Evolutionary conservation across 1,140 invertebrate genomes (phyloP).

Genomic region (Platorchestia sp.): DNA sequence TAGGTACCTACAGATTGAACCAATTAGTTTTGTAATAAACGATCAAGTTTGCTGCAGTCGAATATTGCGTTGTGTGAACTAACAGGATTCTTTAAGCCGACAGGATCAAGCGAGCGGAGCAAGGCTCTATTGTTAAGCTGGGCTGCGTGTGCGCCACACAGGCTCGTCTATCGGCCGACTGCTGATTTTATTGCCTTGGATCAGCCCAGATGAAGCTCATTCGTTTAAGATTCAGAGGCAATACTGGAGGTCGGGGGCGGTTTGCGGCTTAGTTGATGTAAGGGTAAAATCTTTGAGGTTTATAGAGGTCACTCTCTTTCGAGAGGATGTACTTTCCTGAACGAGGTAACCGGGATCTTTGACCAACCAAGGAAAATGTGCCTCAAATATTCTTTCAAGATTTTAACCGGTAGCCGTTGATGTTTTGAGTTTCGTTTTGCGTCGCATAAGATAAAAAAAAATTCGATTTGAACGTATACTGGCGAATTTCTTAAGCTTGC

Average conservation of each 20-base stretch:
- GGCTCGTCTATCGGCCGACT: neutral
- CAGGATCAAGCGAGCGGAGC: neutral
- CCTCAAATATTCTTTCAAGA: neutral
- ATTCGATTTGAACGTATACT: neutral
- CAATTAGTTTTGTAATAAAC: neutral
- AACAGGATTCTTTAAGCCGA: neutral
- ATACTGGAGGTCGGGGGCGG: neutral
- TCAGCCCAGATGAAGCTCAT: constrained; percentile 22
- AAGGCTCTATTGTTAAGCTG: neutral
- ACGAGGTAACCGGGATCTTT: neutral
- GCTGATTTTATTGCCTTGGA: constrained; percentile 37
- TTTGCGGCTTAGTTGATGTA: neutral
- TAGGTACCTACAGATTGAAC: neutral
- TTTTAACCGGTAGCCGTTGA: neutral
- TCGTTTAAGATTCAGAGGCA: constrained; percentile 16
- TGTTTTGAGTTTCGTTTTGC: neutral
- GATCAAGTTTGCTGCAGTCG: neutral
- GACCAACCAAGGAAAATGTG: neutral
- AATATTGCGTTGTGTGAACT: neutral
- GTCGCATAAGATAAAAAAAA: neutral
- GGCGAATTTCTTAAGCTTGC: neutral
- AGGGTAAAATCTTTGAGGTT: neutral
- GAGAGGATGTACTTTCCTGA: neutral
- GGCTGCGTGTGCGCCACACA: neutral
- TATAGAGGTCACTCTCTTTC: neutral